Conservation (phyloP, 2,113 vertebrate genomes). For the Psilopsiagon aurifrons region DNA sequence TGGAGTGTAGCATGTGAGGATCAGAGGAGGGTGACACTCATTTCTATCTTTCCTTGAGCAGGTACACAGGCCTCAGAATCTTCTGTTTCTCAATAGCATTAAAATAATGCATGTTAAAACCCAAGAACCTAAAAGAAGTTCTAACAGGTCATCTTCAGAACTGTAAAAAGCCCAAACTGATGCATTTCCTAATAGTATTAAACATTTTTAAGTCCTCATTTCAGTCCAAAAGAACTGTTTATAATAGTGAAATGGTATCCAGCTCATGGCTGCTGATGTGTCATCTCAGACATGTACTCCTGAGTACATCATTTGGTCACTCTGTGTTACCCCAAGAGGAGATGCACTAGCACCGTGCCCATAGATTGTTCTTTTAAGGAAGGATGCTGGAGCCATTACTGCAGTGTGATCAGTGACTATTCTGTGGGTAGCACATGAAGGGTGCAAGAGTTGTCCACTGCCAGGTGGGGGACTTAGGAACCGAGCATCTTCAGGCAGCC, state of each 20-base stretch:
- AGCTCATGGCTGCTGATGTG: background rate
- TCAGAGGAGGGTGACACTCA: background rate
- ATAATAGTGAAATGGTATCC: background rate
- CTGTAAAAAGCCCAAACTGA: background rate
- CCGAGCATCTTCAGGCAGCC: background rate
- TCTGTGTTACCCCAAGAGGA: background rate
- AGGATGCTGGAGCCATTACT: constrained; percentile 20
- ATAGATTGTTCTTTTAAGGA: constrained; percentile 29
- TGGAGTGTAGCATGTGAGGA: background rate
- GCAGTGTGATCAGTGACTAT: constrained; percentile 3
- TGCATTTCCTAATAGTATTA: background rate
- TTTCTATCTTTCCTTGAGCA: background rate
- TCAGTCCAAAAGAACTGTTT: background rate
- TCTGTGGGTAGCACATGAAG: constrained; percentile 4
- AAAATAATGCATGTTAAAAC: background rate
- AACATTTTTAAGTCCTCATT: background rate
- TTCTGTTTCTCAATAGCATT: background rate
- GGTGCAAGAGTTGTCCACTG: constrained; percentile 21
- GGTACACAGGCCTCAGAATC: background rate
- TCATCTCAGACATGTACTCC: background rate
- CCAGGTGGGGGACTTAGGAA: constrained; percentile 2
- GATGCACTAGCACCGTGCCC: background rate
- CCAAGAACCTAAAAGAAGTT: background rate
- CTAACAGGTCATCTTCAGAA: background rate
- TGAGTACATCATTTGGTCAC: background rate